phyloP scores from a whole-genome alignment of 2,113 vertebrate species.

The Campylomormyrus tamandua region DNA sequence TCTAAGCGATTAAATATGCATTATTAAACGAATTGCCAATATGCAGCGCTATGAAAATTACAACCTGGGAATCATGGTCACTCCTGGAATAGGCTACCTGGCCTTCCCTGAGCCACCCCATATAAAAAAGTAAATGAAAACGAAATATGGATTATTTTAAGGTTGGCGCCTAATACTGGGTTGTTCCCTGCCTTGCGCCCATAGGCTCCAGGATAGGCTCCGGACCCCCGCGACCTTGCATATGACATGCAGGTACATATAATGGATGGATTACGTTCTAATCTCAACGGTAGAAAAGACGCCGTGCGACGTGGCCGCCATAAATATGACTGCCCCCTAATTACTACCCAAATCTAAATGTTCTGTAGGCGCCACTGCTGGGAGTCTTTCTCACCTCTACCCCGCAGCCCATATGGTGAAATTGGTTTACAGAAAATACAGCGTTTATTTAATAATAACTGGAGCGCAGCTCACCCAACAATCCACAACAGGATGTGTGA shows the following conservation, averaged over 20 bases:
- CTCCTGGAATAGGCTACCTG: not conserved
- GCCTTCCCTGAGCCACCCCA: not conserved
- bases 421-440: not conserved
- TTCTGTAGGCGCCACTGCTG: not conserved
- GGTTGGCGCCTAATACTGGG: not conserved
- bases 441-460: not conserved
- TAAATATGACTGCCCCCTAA: not conserved
- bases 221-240: not conserved
- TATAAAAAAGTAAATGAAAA: not conserved
- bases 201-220: not conserved
- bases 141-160: not conserved
- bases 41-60: not conserved
- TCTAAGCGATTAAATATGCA: not conserved
- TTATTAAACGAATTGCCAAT: not conserved
- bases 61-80: not conserved
- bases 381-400: not conserved
- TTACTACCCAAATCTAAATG: not conserved
- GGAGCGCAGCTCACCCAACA: not conserved
- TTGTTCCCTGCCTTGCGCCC: not conserved
- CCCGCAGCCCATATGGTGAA: not conserved
- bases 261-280: not conserved
- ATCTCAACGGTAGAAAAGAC: not conserved
- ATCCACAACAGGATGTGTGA: too few relatives aligned
- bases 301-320: not conserved
- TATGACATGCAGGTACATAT: too few relatives aligned